Conservation (phyloP, 1,140 invertebrate species). For the Trachelipus rathkii region DNA sequence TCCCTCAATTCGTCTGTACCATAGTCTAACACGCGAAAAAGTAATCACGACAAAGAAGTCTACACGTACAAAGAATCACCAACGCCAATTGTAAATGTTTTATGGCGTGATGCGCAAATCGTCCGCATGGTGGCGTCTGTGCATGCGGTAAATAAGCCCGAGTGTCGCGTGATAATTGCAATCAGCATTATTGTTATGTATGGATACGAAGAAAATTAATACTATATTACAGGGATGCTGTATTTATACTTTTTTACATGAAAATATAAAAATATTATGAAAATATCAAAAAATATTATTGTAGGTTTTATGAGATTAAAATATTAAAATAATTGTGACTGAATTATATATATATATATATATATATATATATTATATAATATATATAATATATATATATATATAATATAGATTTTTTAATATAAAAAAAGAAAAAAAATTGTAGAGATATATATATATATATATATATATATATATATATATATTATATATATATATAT, state of each 20-base stretch:
- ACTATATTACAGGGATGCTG: constrained; percentile 2
- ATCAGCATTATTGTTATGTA: constrained; percentile 2
- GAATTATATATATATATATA: not conserved
- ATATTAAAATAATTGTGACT: not conserved
- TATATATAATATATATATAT: no score
- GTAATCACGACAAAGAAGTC: constrained; percentile 7
- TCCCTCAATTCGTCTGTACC: not conserved
- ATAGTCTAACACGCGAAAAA: not conserved
- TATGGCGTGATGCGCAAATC: not conserved
- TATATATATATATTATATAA: constrained; percentile 8
- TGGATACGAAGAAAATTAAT: not conserved
- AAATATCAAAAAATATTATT: no score
- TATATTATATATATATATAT: no score
- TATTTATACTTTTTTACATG: not conserved
- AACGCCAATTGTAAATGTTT: no score
- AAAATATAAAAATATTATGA: not conserved
- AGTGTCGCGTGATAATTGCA: not conserved
- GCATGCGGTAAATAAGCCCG: not conserved
- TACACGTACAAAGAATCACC: not conserved
- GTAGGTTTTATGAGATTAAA: no score
- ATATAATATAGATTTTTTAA: no score
- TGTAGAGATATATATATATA: no score
- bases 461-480: no score
- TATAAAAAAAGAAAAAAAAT: no score
- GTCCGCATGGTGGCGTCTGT: not conserved